Base-by-base conservation (phyloP, 1,140 invertebrate genomes). In the Riptortus pedestris region DNA sequence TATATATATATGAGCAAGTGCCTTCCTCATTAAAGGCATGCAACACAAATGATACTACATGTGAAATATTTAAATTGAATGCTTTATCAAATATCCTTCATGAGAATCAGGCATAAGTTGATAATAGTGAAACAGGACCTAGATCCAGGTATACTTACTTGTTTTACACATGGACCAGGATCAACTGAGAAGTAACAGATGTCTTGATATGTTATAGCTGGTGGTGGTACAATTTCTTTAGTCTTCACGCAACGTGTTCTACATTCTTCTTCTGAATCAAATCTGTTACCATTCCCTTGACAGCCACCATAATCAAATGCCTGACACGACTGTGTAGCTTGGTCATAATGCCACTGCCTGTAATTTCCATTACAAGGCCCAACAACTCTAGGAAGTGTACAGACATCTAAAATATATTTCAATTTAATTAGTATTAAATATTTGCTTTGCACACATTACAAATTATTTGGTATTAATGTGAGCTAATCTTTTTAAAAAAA, bases 341-440 rank as follows among this genome's bases (percentile, higher is more conserved):
- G 70, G 62, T 94, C 87, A 70, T 85, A 94, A 72, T 85, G 91
- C 78, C 81, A 94, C 65, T 85, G 83, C 0, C 74, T 74, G 20
- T 85, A 80, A 29, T 79, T 78, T 2, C 79, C 80, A 31, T 79
- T 79, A 73, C 90, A 93, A 0, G 87, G 84, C 2, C 86, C 87
- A n/a, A 83, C 70, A 59, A 90, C 77, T 69, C 80, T 76, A 31
- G 89, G 84, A 71, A 96, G 72, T 60, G 72, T 72, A 75, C 93
- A 93, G 0, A 82, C 73, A 73, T 91, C 83, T 81, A 73, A 67
- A 71, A 70, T 66, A 27, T 43, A 31, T 47, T 1, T 20, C 4
- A 47, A 47, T 1, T 24, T 16, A 11, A 55, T 27, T 26, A 3
- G 22, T 55, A 26, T 55, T 55, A 5, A 27, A 55, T 24, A 11